Evolutionary conservation across 2,113 vertebrate genomes (phyloP).

Genomic region (Pionites leucogaster): DNA sequence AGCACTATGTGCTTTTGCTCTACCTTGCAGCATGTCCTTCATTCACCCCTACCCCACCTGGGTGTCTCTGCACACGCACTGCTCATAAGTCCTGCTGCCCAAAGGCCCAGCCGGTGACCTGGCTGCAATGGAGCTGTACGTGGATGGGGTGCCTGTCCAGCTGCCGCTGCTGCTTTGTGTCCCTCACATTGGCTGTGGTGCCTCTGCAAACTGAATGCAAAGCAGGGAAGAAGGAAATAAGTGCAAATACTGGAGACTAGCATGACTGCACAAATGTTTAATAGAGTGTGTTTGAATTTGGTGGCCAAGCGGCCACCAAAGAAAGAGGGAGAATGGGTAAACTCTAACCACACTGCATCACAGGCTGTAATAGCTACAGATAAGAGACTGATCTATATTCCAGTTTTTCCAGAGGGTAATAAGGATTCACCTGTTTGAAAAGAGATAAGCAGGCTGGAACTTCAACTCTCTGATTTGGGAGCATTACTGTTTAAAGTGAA

Average conservation of each 20-base stretch:
- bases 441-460: neutral
- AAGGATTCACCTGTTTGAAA: neutral
- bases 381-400: constrained; percentile 11
- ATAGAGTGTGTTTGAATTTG: neutral
- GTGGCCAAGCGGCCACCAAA: neutral
- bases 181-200: neutral
- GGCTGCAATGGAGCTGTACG: fast-evolving
- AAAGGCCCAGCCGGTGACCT: fast-evolving
- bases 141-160: fast-evolving
- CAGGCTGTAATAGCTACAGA: constrained; percentile 20
- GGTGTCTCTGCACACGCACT: fast-evolving
- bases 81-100: fast-evolving
- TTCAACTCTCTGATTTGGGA: neutral
- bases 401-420: constrained; percentile 13
- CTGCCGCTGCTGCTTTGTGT: neutral
- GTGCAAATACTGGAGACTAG: neutral
- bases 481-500: neutral
- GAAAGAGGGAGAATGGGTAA: neutral
- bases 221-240: neutral
- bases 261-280: neutral
- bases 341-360: neutral
- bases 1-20: neutral
- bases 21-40: neutral
- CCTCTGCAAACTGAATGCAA: neutral
- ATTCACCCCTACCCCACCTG: neutral